Conservation (phyloP, 2,888 invertebrate genomes). For the Drosophila anomelani region DNA sequence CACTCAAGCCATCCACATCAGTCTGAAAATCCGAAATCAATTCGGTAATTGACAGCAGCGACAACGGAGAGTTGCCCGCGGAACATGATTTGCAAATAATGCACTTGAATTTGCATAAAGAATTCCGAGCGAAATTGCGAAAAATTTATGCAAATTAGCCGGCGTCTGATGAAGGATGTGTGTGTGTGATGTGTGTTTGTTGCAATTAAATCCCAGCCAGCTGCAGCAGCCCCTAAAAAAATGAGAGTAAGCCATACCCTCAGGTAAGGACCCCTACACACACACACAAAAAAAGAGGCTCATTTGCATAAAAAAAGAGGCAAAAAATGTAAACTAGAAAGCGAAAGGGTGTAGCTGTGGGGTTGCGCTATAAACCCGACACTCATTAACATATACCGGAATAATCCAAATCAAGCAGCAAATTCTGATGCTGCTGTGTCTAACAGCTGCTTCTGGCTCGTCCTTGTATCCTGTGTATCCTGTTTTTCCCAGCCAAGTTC, state of each 20-base stretch:
- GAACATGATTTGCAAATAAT: slow-evolving; percentile 83
- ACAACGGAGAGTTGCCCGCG: slow-evolving; percentile 64
- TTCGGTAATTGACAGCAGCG: slow-evolving; percentile 73
- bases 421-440: slow-evolving; percentile 68
- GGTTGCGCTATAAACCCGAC: slow-evolving; percentile 52
- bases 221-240: slow-evolving; percentile 51
- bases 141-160: slow-evolving; percentile 72
- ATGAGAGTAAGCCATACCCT: slow-evolving; percentile 33
- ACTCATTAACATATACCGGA: slow-evolving; percentile 79
- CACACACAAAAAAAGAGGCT: slow-evolving; percentile 58
- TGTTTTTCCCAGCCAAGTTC: slow-evolving; percentile 55
- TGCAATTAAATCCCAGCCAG: slow-evolving; percentile 71
- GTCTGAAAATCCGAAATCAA: slow-evolving; percentile 44
- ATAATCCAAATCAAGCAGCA: slow-evolving; percentile 9
- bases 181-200: slow-evolving; percentile 23
- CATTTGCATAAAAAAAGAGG: slow-evolving; percentile 71
- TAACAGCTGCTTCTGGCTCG: slow-evolving; percentile 46
- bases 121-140: slow-evolving; percentile 42
- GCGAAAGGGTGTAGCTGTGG: slow-evolving; percentile 54
- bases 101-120: slow-evolving; percentile 82
- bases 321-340: slow-evolving; percentile 51
- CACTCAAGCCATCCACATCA: slow-evolving; percentile 56
- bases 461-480: slow-evolving; percentile 40
- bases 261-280: slow-evolving; percentile 56
- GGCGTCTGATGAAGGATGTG: slow-evolving; percentile 7